Conservation (phyloP, 1,140 invertebrate species). For the Drosophila burlai region DNA sequence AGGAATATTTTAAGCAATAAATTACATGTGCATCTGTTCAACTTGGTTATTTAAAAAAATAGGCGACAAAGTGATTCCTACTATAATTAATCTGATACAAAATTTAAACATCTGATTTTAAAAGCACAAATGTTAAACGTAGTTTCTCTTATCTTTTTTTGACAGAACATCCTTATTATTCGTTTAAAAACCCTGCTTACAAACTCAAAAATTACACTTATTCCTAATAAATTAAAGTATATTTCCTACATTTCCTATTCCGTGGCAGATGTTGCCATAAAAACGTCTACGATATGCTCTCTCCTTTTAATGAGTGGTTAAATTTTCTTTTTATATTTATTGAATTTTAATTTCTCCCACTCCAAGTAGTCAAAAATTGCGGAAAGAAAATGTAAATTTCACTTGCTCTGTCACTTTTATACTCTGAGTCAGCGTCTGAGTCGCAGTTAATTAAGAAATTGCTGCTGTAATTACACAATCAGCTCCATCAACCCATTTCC, state of each 20-base stretch:
- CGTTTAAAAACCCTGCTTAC: neutral
- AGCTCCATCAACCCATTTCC: slow-evolving; percentile 62
- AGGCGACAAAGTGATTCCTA: too few species aligned
- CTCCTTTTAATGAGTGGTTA: neutral
- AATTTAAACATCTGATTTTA: neutral
- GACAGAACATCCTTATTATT: neutral
- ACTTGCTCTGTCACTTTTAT: slow-evolving; percentile 47
- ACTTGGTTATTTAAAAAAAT: too few species aligned
- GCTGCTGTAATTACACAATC: slow-evolving; percentile 73
- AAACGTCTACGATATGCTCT: neutral
- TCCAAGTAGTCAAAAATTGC: slow-evolving; percentile 11
- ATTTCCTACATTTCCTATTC: neutral
- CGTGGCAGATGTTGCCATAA: neutral
- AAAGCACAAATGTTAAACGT: neutral
- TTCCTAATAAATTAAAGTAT: neutral
- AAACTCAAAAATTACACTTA: neutral
- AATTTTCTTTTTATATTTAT: slow-evolving; percentile 23
- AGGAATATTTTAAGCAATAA: too few species aligned
- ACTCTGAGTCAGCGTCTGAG: slow-evolving; percentile 31
- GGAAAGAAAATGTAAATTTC: slow-evolving; percentile 44
- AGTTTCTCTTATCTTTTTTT: neutral
- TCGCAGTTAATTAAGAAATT: slow-evolving; percentile 77
- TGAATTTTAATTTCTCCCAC: slow-evolving; percentile 20
- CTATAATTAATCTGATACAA: too few species aligned
- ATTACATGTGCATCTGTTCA: too few species aligned